A percentile compares a stretch with the other conserved stretches of the same genome.
phyloP scores from a whole-genome alignment of 2,797 vertebrate species.

The Rhinoraja longicauda region DNA sequence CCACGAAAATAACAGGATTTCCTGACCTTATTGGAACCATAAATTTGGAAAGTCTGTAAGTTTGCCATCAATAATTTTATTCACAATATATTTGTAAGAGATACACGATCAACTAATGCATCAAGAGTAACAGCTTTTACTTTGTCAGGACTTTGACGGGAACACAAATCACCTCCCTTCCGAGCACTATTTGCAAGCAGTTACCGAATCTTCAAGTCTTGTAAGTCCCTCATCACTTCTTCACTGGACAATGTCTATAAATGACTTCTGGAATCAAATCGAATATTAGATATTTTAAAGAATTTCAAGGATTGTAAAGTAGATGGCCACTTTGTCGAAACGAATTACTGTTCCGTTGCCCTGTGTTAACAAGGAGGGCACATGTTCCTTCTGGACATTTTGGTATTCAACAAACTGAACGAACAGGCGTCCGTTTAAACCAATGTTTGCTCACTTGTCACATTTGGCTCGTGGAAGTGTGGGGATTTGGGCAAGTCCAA shows the following conservation, averaged over 20 bases:
- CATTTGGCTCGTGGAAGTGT: background rate
- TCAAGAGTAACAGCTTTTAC: constrained; percentile 15
- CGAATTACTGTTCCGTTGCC: background rate
- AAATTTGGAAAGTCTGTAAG: constrained; percentile 84
- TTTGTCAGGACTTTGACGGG: constrained; percentile 79
- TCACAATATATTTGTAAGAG: background rate
- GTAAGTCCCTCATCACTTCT: constrained; percentile 57
- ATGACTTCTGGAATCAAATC: constrained; percentile 34
- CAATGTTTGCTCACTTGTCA: background rate
- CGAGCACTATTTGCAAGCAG: constrained; percentile 72
- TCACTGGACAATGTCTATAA: constrained; percentile 37
- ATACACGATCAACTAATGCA: background rate
- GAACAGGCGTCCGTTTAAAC: background rate
- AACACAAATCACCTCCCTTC: constrained; percentile 75
- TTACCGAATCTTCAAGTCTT: constrained; percentile 82
- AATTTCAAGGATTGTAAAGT: background rate
- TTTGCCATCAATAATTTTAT: constrained; percentile 44
- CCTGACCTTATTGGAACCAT: constrained; percentile 82
- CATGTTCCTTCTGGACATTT: background rate
- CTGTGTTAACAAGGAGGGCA: too few species aligned
- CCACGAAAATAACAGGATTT: constrained; percentile 80
- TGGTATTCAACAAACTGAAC: background rate
- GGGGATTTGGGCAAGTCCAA: background rate
- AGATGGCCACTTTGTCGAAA: background rate
- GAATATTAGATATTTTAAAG: background rate